These are phyloP conservation scores for Chaetorhynchus papuensis DNA, from an alignment of 2,113 vertebrate species.

Conservation along the genomic window DNA sequence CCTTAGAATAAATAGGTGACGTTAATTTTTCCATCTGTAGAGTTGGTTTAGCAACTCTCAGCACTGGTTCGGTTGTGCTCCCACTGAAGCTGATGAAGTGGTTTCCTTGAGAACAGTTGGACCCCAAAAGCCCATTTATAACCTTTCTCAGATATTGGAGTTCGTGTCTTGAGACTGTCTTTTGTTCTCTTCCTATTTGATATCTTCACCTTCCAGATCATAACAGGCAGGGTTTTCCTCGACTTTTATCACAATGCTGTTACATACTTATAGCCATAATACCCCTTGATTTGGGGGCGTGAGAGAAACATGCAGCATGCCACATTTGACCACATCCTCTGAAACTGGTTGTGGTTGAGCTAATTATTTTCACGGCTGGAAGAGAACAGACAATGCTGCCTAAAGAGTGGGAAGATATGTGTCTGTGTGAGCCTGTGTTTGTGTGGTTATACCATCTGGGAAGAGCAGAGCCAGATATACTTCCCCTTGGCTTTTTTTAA, in stretches of 20 bases:
- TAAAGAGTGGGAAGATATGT: constrained; percentile 3
- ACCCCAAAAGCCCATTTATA: background rate
- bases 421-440: constrained; percentile 9
- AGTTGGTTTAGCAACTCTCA: background rate
- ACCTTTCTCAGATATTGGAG: background rate
- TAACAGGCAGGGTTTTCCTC: background rate
- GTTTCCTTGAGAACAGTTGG: background rate
- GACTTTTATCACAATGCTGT: background rate
- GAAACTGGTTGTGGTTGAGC: constrained; percentile 8
- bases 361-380: constrained; percentile 39
- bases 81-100: background rate
- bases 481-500: background rate
- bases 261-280: background rate
- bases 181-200: background rate
- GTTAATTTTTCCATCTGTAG: constrained; percentile 17
- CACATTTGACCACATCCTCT: constrained; percentile 47
- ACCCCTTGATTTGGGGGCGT: background rate
- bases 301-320: background rate
- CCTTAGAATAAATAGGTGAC: constrained; percentile 27
- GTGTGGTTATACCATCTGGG: constrained; percentile 42
- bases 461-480: background rate
- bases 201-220: background rate
- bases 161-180: background rate
- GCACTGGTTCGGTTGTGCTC: background rate
- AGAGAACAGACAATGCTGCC: constrained; percentile 35